Evolutionary conservation across 1,140 invertebrate genomes (phyloP).

Genomic region (Nilaparvata lugens): DNA sequence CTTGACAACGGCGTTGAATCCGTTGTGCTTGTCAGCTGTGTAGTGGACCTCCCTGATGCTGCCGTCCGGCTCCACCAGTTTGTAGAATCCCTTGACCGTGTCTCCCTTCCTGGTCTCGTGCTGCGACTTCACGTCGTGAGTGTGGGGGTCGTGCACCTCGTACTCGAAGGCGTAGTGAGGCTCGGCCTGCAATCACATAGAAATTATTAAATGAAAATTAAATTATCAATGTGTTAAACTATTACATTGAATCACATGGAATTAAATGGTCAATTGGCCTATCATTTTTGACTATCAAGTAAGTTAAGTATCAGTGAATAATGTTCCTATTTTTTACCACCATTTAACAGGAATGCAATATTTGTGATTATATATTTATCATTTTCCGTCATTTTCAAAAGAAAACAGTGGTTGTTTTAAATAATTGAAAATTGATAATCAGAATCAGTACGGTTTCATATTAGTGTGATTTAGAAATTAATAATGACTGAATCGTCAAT

Average conservation of each 20-base stretch:
- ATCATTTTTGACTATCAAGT: background rate
- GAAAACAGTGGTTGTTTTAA: too few relatives aligned
- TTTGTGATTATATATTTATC: background rate
- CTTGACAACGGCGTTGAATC: conserved; percentile 46
- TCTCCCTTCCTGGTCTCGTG: conserved; percentile 41
- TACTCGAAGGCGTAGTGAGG: conserved; percentile 45
- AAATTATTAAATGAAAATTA: background rate
- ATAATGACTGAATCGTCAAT: too few relatives aligned
- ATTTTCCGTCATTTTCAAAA: too few relatives aligned
- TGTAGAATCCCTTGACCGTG: conserved; percentile 44
- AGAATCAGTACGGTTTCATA: too few relatives aligned
- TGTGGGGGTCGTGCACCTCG: conserved; percentile 43
- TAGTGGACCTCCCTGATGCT: conserved; percentile 35
- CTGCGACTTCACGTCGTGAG: conserved; percentile 42
- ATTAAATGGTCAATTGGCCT: background rate
- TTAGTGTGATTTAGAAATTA: too few relatives aligned
- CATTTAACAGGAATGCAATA: background rate
- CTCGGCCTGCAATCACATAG: conserved; percentile 21
- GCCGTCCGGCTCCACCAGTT: conserved; percentile 39
- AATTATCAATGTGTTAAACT: background rate
- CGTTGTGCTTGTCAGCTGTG: background rate
- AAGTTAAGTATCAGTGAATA: background rate
- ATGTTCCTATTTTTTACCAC: background rate
- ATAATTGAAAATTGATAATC: too few relatives aligned
- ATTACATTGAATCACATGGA: background rate